Percentiles rank a stretch among this genome's conserved stretches.
These are phyloP conservation scores for Avahi laniger DNA, from an alignment of 2,797 vertebrate species.

Conservation along the genomic window DNA sequence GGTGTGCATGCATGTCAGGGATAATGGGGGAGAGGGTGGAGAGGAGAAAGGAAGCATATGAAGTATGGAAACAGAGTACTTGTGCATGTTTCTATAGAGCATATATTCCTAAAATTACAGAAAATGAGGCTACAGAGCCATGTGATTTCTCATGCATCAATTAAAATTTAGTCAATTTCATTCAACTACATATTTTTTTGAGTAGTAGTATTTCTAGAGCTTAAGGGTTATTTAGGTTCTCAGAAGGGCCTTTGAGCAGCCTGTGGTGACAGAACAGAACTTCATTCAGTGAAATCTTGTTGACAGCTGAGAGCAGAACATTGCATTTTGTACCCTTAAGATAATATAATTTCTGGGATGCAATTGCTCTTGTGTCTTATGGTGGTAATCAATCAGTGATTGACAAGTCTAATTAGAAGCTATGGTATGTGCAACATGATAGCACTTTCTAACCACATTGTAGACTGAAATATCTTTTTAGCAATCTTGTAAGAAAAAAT, in stretches of 20 bases:
- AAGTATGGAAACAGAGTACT: not conserved
- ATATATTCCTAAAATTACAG: slow-evolving; percentile 23
- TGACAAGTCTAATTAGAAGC: slow-evolving; percentile 87
- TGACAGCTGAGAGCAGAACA: slow-evolving; percentile 81
- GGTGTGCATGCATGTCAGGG: not conserved
- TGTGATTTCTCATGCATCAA: slow-evolving; percentile 50
- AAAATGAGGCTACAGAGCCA: not conserved
- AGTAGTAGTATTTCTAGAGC: slow-evolving; percentile 67
- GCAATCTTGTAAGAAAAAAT: slow-evolving; percentile 52
- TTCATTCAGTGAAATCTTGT: slow-evolving; percentile 75
- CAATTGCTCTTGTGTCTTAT: slow-evolving; percentile 77
- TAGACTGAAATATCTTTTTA: slow-evolving; percentile 77
- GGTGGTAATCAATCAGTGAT: slow-evolving; percentile 84
- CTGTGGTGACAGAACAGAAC: slow-evolving; percentile 76
- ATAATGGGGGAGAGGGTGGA: not conserved
- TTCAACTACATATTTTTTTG: not conserved
- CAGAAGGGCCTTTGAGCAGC: slow-evolving; percentile 78
- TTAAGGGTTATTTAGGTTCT: slow-evolving; percentile 77
- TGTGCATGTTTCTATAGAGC: not conserved
- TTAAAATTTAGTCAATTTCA: slow-evolving; percentile 55
- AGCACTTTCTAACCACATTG: slow-evolving; percentile 77
- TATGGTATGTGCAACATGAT: slow-evolving; percentile 77
- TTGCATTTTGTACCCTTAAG: slow-evolving; percentile 80
- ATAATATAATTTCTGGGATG: slow-evolving; percentile 82
- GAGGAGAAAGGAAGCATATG: not conserved